Evolutionary conservation across 1,140 invertebrate species (phyloP).

Genomic region (Sitodiplosis mosellana): DNA sequence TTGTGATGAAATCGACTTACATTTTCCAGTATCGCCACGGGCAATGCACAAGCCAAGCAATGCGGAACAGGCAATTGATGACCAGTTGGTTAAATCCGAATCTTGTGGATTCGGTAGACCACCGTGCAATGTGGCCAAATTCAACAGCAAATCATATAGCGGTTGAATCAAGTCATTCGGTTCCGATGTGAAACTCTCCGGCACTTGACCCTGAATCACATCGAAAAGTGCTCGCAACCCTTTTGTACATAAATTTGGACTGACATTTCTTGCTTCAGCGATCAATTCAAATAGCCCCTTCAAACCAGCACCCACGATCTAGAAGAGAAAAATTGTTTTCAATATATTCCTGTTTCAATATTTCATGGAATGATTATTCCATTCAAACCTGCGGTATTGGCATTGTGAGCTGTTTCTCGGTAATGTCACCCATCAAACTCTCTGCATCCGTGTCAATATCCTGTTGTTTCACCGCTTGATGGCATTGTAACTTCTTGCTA

Average conservation of each 20-base stretch:
- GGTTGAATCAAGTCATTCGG: slow-evolving; percentile 60
- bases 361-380: neutral
- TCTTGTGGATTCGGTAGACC: slow-evolving; percentile 22
- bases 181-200: slow-evolving; percentile 32
- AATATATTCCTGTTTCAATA: neutral
- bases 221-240: slow-evolving; percentile 73
- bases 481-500: slow-evolving; percentile 14
- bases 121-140: slow-evolving; percentile 50
- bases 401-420: slow-evolving; percentile 17
- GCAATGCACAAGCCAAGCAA: slow-evolving; percentile 82
- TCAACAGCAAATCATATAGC: slow-evolving; percentile 57
- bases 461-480: slow-evolving; percentile 4
- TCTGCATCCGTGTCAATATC: slow-evolving; percentile 3
- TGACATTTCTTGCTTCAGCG: slow-evolving; percentile 58
- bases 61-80: slow-evolving; percentile 75
- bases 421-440: slow-evolving; percentile 12
- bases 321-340: slow-evolving; percentile 3
- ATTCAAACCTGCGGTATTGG: slow-evolving; percentile 12
- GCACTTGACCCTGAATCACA: slow-evolving; percentile 57
- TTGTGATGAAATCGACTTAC: too few relatives aligned
- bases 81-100: slow-evolving; percentile 47
- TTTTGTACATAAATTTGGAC: slow-evolving; percentile 70
- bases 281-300: slow-evolving; percentile 82
- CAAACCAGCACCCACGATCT: slow-evolving; percentile 83
- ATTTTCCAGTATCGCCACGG: slow-evolving; percentile 80